These are phyloP conservation scores for Polia nebulosa DNA, from an alignment of 2,888 invertebrate species.

Conservation along the genomic window DNA sequence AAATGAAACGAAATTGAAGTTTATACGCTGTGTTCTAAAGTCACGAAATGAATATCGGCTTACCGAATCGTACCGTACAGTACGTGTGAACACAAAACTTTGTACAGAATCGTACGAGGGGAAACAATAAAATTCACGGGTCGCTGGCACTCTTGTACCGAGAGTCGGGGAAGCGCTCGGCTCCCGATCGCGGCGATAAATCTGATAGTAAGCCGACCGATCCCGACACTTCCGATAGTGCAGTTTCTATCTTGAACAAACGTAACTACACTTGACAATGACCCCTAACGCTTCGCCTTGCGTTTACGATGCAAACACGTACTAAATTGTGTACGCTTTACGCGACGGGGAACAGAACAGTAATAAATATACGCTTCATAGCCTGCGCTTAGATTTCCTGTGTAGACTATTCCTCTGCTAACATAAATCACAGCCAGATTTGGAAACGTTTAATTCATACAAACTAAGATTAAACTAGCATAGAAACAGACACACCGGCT, in stretches of 20 bases:
- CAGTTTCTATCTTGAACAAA: conserved; percentile 71
- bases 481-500: not conserved
- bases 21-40: conserved; percentile 41
- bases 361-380: conserved; percentile 50
- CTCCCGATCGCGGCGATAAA: conserved; percentile 76
- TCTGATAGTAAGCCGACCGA: conserved; percentile 77
- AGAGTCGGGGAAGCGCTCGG: conserved; percentile 65
- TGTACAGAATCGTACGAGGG: conserved; percentile 76
- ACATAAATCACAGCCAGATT: conserved; percentile 49
- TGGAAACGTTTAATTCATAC: conserved; percentile 14
- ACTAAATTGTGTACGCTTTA: conserved; percentile 54
- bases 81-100: conserved; percentile 80
- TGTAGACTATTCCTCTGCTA: conserved; percentile 23
- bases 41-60: conserved; percentile 78
- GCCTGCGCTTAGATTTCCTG: conserved; percentile 48
- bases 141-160: conserved; percentile 73
- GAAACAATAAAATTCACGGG: conserved; percentile 88
- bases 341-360: conserved; percentile 39
- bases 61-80: conserved; percentile 68
- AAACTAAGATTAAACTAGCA: conserved; percentile 18
- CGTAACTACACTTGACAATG: conserved; percentile 65
- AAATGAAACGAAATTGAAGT: conserved; percentile 30
- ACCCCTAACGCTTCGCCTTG: conserved; percentile 42
- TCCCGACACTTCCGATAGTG: conserved; percentile 76
- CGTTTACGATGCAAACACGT: conserved; percentile 39